Conservation (phyloP, 2,797 vertebrate species). For the Microchirus variegatus region DNA sequence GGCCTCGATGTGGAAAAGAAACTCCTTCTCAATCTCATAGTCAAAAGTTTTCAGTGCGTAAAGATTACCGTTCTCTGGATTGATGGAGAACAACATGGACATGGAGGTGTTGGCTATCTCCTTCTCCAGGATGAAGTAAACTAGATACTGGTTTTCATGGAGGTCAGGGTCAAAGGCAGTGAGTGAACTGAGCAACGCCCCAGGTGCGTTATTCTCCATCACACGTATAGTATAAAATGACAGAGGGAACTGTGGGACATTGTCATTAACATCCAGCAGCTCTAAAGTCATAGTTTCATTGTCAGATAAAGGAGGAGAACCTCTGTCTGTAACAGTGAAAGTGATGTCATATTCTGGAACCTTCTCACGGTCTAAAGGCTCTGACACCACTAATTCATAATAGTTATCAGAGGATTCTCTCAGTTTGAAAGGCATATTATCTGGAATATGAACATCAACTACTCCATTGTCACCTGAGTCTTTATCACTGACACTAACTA, state of each 20-base stretch:
- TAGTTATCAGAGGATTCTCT: conserved; percentile 75
- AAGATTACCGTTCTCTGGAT: conserved; percentile 71
- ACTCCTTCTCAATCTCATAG: conserved; percentile 70
- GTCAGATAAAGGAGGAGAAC: conserved; percentile 69
- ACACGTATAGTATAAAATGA: conserved; percentile 71
- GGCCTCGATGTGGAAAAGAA: conserved; percentile 72
- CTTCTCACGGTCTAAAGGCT: conserved; percentile 75
- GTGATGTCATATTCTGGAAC: conserved; percentile 76
- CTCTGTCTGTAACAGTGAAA: conserved; percentile 76
- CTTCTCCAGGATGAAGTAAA: conserved; percentile 74
- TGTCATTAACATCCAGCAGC: conserved; percentile 82
- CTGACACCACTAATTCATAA: conserved; percentile 74
- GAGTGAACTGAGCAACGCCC: conserved; percentile 65
- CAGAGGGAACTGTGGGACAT: conserved; percentile 74
- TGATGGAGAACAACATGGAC: conserved; percentile 74
- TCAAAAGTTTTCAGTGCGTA: conserved; percentile 72
- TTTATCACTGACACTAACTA: conserved; percentile 76
- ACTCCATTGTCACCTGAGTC: conserved; percentile 79
- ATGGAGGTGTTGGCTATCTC: conserved; percentile 71
- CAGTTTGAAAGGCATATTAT: conserved; percentile 72
- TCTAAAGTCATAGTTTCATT: conserved; percentile 67
- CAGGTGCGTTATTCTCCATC: conserved; percentile 74
- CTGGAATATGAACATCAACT: conserved; percentile 68
- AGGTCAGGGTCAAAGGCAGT: conserved; percentile 74
- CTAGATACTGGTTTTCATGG: conserved; percentile 75